Evolutionary conservation across 2,888 invertebrate species (phyloP).

Genomic region (Volucella inflata): DNA sequence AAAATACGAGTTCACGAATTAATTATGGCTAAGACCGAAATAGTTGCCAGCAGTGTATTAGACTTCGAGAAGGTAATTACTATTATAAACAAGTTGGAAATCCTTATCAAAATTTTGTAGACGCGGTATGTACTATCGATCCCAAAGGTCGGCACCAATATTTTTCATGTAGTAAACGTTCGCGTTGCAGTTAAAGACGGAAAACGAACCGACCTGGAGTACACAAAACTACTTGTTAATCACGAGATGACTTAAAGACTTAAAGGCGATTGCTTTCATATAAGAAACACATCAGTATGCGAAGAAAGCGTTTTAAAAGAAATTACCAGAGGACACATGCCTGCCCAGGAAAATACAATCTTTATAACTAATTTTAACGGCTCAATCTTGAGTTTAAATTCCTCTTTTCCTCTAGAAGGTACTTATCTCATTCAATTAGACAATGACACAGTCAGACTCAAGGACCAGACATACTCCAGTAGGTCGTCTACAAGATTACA

Average conservation of each 20-base stretch:
- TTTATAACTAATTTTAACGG: constrained; percentile 10
- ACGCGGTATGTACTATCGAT: no score
- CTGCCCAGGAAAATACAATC: constrained; percentile 12
- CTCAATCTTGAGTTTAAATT: constrained; percentile 1
- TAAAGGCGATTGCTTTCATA: no score
- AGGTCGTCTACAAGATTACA: not conserved
- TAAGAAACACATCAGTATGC: constrained; percentile 2
- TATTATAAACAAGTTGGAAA: no score
- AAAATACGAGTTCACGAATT: not conserved
- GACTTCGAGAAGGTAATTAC: no score
- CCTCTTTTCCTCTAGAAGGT: constrained; percentile 3
- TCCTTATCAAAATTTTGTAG: no score
- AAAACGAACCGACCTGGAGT: not conserved
- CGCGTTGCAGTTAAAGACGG: no score
- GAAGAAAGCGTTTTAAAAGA: constrained; percentile 4
- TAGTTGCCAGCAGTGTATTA: no score
- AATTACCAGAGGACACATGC: constrained; percentile 1
- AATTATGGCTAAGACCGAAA: not conserved
- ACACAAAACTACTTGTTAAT: constrained; percentile 1
- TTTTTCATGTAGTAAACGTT: no score
- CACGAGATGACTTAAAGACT: not conserved
- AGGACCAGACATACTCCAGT: not conserved
- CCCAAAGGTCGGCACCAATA: no score
- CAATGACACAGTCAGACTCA: not conserved
- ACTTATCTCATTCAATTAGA: not conserved